Evolutionary conservation across 2,888 invertebrate species (phyloP), one percentile per base, ranked within the genome.

Genomic region (Hedya salicella): DNA sequence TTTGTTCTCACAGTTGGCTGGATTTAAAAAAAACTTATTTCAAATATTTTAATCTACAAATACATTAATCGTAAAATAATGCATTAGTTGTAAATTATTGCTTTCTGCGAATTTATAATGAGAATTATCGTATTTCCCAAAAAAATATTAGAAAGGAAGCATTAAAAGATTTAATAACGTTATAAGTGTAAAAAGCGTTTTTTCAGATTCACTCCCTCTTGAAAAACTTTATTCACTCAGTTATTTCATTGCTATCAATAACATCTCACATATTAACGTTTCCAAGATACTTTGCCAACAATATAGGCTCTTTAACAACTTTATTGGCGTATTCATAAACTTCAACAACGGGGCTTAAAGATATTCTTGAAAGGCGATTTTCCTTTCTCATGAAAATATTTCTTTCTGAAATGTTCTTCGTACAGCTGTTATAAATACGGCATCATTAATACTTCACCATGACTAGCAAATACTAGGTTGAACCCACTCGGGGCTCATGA

Each of bases 281-380:
- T 30, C 44, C 8, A 30, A 56, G 16, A 56, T 17, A 44, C 17
- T 44, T 44, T 13, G 16, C 56, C 13, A 56, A 39, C 14, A 21
- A 17, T 14, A 13, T 39, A 49, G 49, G 48, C 36, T 36, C 39
- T 16, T 48, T 48, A 49, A 60, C 36, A 60, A 49, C 14, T 52
- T 53, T 17, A 36, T 62, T 62, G 42, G 14, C 44, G 21, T 36
- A 44, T 46, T 53, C 44, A 53, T 62, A 21, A 61, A 53, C 32
- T 62, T 53, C 32, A 62, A 36, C 36, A 61, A 44, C 44, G 14
- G 17, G 9, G 25, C 49, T 50, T 53, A 21, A 14, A n/a, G 32
- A 50, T 32, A 50, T 52, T 62, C 21, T 62, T 53, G 19, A 32
- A 46, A 36, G 62, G 44, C 32, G 21, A 46, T 62, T 62, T 46